Percentiles rank a stretch among this genome's conserved stretches.
These are phyloP conservation scores for Lagopus leucura DNA, from an alignment of 2,113 vertebrate species.

Conservation along the genomic window DNA sequence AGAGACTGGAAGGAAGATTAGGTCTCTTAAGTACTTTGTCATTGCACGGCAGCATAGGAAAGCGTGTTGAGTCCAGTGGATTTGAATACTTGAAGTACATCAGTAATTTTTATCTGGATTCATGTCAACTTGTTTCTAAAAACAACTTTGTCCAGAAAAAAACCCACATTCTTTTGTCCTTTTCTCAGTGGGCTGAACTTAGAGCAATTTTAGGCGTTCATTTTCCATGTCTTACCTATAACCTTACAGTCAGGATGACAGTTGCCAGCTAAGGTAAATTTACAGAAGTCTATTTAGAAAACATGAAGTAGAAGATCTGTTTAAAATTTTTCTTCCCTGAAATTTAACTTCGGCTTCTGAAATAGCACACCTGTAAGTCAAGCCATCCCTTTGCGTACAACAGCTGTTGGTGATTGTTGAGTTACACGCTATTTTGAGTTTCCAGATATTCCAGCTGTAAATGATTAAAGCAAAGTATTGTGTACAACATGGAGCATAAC, in stretches of 20 bases:
- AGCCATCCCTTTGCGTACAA: neutral
- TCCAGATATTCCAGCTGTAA: neutral
- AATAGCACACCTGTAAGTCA: no score
- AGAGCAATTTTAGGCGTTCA: neutral
- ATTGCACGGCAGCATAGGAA: neutral
- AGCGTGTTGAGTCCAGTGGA: no score
- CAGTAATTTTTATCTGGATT: neutral
- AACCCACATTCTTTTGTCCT: neutral
- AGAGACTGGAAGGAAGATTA: neutral
- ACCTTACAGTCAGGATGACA: neutral
- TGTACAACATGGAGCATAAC: no score
- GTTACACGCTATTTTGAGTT: neutral
- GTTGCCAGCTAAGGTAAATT: neutral
- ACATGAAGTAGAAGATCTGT: neutral
- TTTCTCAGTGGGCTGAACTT: neutral
- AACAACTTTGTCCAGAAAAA: neutral
- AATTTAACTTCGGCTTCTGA: neutral
- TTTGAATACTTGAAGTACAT: neutral
- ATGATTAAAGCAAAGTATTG: neutral
- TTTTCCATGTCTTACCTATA: neutral
- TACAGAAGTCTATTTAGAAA: neutral
- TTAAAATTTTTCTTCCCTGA: neutral
- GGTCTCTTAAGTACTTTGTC: neutral
- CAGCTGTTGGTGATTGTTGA: neutral
- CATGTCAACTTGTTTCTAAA: neutral